Conservation (phyloP, 2,113 vertebrate species). For the Thinocorus orbignyianus region DNA sequence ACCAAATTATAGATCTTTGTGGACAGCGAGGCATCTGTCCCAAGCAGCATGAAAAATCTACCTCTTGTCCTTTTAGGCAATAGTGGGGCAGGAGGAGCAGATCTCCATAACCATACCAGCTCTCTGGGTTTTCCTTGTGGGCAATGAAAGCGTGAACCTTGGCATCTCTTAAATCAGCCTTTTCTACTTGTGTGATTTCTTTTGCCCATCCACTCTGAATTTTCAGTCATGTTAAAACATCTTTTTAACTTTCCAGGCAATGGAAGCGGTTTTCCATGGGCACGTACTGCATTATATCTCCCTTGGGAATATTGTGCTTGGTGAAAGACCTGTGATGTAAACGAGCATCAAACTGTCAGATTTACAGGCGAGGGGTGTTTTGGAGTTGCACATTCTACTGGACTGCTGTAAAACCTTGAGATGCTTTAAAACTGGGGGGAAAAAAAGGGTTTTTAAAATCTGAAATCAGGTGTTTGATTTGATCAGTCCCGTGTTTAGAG, state of each 20-base stretch:
- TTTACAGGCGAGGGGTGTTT: neutral
- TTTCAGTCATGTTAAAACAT: neutral
- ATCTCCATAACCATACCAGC: neutral
- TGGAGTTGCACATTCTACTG: neutral
- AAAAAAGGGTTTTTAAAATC: neutral
- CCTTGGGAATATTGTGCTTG: neutral
- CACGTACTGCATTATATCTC: neutral
- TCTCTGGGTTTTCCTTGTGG: neutral
- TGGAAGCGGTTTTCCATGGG: neutral
- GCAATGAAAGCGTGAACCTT: neutral
- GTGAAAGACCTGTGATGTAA: neutral
- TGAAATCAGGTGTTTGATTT: neutral
- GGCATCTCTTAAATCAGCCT: neutral
- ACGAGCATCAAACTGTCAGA: fast-evolving
- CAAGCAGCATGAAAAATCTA: neutral
- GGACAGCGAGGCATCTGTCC: neutral
- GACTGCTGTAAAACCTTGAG: neutral
- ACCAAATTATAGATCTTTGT: neutral
- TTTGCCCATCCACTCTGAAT: neutral
- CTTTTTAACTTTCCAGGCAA: neutral
- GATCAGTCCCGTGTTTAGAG: neutral
- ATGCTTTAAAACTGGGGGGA: neutral
- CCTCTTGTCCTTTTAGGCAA: neutral
- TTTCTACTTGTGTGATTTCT: neutral
- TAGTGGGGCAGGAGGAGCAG: neutral